phyloP scores from a whole-genome alignment of 2,797 vertebrate genomes.

The Chromis chromis region DNA sequence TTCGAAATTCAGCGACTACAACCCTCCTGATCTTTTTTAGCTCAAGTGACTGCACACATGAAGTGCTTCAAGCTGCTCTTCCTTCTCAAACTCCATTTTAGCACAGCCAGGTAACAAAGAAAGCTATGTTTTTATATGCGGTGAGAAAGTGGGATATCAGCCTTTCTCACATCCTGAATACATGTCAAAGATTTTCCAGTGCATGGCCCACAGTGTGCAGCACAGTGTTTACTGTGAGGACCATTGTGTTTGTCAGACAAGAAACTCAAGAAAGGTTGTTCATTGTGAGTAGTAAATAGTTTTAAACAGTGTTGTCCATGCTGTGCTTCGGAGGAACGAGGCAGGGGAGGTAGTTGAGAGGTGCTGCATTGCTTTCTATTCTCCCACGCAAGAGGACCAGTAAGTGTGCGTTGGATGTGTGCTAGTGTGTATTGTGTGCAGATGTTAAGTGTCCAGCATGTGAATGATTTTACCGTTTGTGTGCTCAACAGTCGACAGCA shows the following conservation, averaged over 20 bases:
- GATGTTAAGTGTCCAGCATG: not conserved
- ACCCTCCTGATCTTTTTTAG: slow-evolving; percentile 39
- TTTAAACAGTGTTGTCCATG: slow-evolving; percentile 15
- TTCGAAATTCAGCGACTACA: slow-evolving; percentile 27
- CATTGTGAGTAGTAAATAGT: slow-evolving; percentile 8
- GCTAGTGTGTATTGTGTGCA: slow-evolving; percentile 3
- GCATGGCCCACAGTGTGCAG: not conserved
- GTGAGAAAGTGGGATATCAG: slow-evolving; percentile 18
- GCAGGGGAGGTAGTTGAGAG: slow-evolving; percentile 5
- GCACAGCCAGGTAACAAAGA: slow-evolving; percentile 43
- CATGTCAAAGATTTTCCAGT: slow-evolving; percentile 13
- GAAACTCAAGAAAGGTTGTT: slow-evolving; percentile 22
- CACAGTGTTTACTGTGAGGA: slow-evolving; percentile 18
- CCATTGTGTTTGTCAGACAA: slow-evolving; percentile 4
- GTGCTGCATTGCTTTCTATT: slow-evolving; percentile 6
- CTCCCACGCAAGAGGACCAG: not conserved
- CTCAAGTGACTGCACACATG: slow-evolving; percentile 20
- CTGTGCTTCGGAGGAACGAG: slow-evolving; percentile 18
- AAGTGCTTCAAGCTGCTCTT: slow-evolving; percentile 48
- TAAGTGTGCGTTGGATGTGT: not conserved
- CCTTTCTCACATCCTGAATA: slow-evolving; percentile 24
- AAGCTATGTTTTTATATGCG: slow-evolving; percentile 14
- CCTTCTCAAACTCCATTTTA: slow-evolving; percentile 17
- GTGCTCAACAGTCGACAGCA: slow-evolving; percentile 2
- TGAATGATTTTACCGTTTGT: slow-evolving; percentile 3